Conservation (phyloP, 2,113 vertebrate species). For the Cyphomyrus discorhynchus region DNA sequence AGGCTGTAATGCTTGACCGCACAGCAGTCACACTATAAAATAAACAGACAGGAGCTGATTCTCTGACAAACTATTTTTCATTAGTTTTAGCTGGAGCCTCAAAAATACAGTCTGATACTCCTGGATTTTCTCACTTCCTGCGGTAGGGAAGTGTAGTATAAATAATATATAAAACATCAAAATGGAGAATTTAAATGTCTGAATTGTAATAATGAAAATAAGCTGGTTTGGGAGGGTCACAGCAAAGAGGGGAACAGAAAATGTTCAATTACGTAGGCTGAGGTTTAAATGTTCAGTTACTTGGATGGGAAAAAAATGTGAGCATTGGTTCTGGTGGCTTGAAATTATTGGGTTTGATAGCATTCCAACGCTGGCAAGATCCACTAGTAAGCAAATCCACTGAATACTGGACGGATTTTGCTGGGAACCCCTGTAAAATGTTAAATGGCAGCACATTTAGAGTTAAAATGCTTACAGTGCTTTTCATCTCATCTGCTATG, state of each 20-base stretch:
- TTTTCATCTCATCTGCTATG: not conserved
- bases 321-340: slow-evolving; percentile 31
- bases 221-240: not conserved
- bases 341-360: slow-evolving; percentile 45
- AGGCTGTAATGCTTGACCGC: not conserved
- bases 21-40: not conserved
- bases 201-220: not conserved
- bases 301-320: not conserved
- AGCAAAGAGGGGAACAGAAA: not conserved
- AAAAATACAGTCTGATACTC: not conserved
- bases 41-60: not conserved
- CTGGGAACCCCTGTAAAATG: not conserved
- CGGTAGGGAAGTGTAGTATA: not conserved
- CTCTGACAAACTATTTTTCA: not conserved
- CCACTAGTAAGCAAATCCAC: slow-evolving; percentile 9
- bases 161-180: not conserved
- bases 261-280: not conserved
- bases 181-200: not conserved
- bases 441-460: not conserved
- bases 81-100: not conserved
- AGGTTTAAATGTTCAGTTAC: not conserved
- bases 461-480: not conserved
- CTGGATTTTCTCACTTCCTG: not conserved
- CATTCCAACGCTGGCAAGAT: slow-evolving; percentile 22
- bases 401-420: not conserved